A percentile compares a stretch with the other conserved stretches of the same genome.
phyloP scores from a whole-genome alignment of 2,888 invertebrate genomes.

The Tanypteryx hageni region DNA sequence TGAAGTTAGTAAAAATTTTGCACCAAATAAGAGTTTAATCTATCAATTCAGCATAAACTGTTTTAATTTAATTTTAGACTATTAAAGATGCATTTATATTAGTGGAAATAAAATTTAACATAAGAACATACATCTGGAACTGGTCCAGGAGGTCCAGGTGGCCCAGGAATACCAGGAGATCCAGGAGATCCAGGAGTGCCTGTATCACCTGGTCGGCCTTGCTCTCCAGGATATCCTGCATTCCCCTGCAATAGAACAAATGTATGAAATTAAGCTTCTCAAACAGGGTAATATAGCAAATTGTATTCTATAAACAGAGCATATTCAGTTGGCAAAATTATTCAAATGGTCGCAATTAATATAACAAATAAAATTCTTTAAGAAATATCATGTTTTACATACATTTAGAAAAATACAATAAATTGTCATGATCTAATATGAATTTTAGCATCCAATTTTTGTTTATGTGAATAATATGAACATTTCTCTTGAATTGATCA shows the following conservation, averaged over 20 bases:
- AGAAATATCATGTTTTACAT: too few species aligned
- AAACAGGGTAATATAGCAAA: neutral
- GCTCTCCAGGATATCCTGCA: conserved; percentile 77
- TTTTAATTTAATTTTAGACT: too few species aligned
- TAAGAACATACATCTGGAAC: conserved; percentile 80
- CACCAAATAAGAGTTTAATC: too few species aligned
- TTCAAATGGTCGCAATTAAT: neutral
- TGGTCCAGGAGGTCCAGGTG: conserved; percentile 83
- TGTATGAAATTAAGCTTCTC: neutral
- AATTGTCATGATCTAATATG: too few species aligned
- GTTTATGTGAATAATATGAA: too few species aligned
- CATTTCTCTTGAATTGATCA: too few species aligned
- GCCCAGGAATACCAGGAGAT: conserved; percentile 81
- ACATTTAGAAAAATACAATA: too few species aligned
- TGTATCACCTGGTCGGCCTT: conserved; percentile 79
- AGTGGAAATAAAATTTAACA: conserved; percentile 48
- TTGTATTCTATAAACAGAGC: neutral
- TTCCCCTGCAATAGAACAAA: conserved; percentile 74
- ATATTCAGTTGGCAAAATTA: neutral
- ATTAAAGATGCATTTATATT: too few species aligned
- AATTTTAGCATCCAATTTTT: too few species aligned
- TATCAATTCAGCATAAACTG: too few species aligned
- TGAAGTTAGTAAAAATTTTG: too few species aligned
- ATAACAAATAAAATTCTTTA: neutral
- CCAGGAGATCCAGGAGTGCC: conserved; percentile 82